These are phyloP conservation scores for Emmelina monodactyla DNA, from an alignment of 2,888 invertebrate species.

Conservation along the genomic window DNA sequence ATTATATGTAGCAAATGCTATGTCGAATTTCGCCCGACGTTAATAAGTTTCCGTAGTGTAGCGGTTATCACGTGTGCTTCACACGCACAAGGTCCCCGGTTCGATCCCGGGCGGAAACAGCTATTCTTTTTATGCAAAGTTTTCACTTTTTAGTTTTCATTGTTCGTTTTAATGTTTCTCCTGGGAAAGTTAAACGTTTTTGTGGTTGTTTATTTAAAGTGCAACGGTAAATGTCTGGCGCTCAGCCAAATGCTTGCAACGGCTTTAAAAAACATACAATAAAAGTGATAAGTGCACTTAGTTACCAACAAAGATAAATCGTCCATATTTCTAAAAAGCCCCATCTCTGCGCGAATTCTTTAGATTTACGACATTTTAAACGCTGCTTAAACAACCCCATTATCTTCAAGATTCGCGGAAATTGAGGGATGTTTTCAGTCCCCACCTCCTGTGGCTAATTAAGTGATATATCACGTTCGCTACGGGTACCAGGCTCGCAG, in stretches of 20 bases:
- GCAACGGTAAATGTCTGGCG: too few species aligned
- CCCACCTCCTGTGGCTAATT: constrained; percentile 21
- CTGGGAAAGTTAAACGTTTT: neutral
- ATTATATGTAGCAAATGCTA: constrained; percentile 1
- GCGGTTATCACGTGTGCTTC: constrained; percentile 83
- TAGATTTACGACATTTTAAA: constrained; percentile 1
- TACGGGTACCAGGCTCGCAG: constrained; percentile 1
- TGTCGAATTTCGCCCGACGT: constrained; percentile 9
- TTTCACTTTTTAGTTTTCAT: too few species aligned
- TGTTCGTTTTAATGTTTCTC: constrained; percentile 2
- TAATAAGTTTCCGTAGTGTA: constrained; percentile 73
- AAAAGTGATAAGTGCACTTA: neutral
- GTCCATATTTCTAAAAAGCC: too few species aligned
- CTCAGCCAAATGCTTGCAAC: too few species aligned
- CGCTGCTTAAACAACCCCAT: neutral
- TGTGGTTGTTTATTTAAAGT: neutral
- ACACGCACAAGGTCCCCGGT: constrained; percentile 79
- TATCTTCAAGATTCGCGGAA: neutral
- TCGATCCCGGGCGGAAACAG: constrained; percentile 75
- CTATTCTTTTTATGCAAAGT: constrained; percentile 9
- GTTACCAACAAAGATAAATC: neutral
- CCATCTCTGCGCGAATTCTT: neutral
- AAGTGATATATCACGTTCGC: constrained; percentile 34
- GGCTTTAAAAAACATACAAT: too few species aligned
- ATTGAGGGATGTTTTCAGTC: neutral